Evolutionary conservation across 92 coral and sea anemone genomes (phyloP), one percentile per base, ranked within the genome.

Genomic region (Porites divaricata): DNA sequence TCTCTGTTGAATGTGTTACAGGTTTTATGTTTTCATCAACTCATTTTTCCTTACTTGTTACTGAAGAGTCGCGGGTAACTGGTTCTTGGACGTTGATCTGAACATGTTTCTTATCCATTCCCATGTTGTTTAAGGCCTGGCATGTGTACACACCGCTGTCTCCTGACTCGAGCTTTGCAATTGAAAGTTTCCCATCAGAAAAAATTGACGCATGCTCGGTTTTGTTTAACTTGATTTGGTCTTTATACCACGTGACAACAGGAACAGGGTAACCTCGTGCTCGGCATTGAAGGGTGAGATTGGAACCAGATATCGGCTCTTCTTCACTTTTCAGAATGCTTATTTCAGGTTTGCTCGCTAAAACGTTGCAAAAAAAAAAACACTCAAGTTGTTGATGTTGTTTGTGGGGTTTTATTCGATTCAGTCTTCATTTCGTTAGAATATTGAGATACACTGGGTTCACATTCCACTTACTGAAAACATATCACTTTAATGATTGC

Each of bases 261-360:
- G 86, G 79, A 62, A 61, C 86, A 19, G 86, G 86, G 79, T 72
- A 82, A 72, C 86, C 86, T 41, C 71, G 86, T 41, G 63, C 86
- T 72, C 4, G 78, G 71, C 86, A 82, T 7, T 16, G 71, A 26
- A 82, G 86, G 62, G 72, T 82, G 41, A 82, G 86, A 62, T 17
- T 72, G 52, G 79, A 71, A 62, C 72, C 79, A 16, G 72, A 25
- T 13, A 50, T 48, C 41, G 70, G 72, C 12, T 82, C 70, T 16
- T 61, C 79, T 2, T 73, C 79, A 20, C 24, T 59, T 21, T 71
- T 17, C 2, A 11, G 17, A 15, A 82, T 73, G 50, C 45, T 35
- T 50, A 72, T 79, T 49, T 82, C 71, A 0, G 86, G 86, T 62
- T 62, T 61, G 58, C 79, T 82, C 50, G 79, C 86, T 82, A 59